These are phyloP conservation scores for Drosophila bipectinata DNA, from an alignment of 1,140 invertebrate genomes.

Conservation along the genomic window DNA sequence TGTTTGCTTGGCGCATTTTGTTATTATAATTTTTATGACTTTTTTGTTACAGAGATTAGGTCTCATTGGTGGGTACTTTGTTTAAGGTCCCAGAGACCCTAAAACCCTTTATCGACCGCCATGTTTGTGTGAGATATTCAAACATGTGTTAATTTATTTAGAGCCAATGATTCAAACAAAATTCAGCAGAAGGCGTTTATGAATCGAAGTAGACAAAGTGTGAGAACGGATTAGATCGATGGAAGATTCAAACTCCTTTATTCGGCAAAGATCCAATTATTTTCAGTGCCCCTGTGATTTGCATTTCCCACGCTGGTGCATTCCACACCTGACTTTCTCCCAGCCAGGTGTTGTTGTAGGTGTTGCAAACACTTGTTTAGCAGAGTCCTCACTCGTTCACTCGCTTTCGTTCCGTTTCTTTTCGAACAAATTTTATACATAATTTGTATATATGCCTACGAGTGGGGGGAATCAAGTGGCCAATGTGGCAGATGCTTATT, in stretches of 20 bases:
- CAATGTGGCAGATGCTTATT: constrained; percentile 72
- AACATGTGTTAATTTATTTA: constrained; percentile 38
- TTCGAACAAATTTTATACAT: constrained; percentile 62
- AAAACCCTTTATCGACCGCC: constrained; percentile 48
- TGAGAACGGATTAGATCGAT: constrained; percentile 27
- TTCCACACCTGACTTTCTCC: constrained; percentile 54
- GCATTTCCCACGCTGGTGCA: constrained; percentile 62
- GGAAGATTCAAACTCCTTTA: constrained; percentile 16
- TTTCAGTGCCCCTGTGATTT: constrained; percentile 15
- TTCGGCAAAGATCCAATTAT: constrained; percentile 8
- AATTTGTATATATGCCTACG: constrained; percentile 55
- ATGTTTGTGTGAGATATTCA: constrained; percentile 30
- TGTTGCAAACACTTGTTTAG: constrained; percentile 77
- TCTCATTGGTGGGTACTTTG: constrained; percentile 58
- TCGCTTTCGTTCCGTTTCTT: constrained; percentile 8
- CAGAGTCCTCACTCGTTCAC: constrained; percentile 32
- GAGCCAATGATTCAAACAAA: constrained; percentile 25
- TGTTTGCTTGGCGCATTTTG: constrained; percentile 53
- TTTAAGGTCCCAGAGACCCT: constrained; percentile 24
- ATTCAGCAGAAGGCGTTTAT: constrained; percentile 33
- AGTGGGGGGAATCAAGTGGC: constrained; percentile 58
- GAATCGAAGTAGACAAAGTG: constrained; percentile 28
- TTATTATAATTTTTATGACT: constrained; percentile 66
- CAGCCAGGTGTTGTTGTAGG: constrained; percentile 61
- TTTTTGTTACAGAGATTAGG: constrained; percentile 32